phyloP scores from a whole-genome alignment of 2,888 invertebrate genomes.

The Epistrophella euchroma region DNA sequence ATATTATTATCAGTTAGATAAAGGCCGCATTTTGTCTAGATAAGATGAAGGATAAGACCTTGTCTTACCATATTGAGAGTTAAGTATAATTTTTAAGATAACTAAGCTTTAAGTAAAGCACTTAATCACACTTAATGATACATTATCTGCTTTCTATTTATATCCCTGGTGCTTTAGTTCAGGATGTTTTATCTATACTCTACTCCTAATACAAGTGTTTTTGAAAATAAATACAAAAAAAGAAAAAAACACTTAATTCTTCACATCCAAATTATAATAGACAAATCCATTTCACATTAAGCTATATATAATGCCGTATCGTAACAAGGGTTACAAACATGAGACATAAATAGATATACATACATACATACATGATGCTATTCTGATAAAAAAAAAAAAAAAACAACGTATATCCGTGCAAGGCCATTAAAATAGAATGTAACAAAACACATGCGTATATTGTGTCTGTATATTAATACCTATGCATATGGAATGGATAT shows the following conservation, averaged over 20 bases:
- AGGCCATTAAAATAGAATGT: slow-evolving; percentile 18
- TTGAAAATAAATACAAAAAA: not conserved
- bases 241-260: slow-evolving; percentile 6
- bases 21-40: not conserved
- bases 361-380: not conserved
- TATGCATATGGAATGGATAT: slow-evolving; percentile 6
- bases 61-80: not conserved
- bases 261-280: slow-evolving; percentile 30
- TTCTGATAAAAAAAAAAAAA: not conserved
- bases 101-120: slow-evolving; percentile 18
- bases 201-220: not conserved
- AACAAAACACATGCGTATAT: not conserved
- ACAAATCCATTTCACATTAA: slow-evolving; percentile 11
- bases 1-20: too few relatives aligned
- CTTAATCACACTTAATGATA: slow-evolving; percentile 29
- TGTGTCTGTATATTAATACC: not conserved
- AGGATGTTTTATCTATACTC: not conserved
- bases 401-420: slow-evolving; percentile 4
- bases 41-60: not conserved
- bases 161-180: not conserved
- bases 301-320: not conserved
- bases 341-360: too few relatives aligned
- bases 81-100: slow-evolving; percentile 1
- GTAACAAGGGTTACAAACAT: not conserved
- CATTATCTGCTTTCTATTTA: not conserved